phyloP scores from a whole-genome alignment of 53 echinoderm and acorn worm species.

The Luidia sarsii region DNA sequence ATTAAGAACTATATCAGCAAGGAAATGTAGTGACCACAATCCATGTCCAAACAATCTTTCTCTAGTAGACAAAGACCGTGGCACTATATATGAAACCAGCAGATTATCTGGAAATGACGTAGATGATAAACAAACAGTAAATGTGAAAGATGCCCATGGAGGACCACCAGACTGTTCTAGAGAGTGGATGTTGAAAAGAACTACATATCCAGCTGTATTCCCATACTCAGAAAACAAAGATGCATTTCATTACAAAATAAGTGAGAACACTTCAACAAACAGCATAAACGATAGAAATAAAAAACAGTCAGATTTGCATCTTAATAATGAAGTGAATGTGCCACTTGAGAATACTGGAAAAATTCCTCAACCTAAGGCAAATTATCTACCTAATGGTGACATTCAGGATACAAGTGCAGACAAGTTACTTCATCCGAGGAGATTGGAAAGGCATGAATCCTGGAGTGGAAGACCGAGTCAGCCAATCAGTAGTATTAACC shows the following conservation, averaged over 20 bases:
- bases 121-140: not conserved
- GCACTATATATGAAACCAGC: not conserved
- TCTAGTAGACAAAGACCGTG: not conserved
- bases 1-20: conserved; percentile 5
- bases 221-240: not conserved
- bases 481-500: too few relatives aligned
- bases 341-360: not conserved
- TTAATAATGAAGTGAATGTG: not conserved
- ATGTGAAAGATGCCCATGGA: not conserved
- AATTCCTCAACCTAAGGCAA: too few relatives aligned
- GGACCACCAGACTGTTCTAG: too few relatives aligned
- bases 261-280: not conserved
- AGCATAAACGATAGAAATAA: not conserved
- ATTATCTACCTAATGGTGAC: too few relatives aligned
- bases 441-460: conserved; percentile 43
- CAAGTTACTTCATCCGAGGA: not conserved
- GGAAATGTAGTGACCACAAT: not conserved
- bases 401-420: too few relatives aligned
- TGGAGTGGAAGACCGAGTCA: conserved; percentile 35
- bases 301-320: not conserved
- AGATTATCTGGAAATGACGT: not conserved
- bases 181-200: too few relatives aligned
- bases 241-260: not conserved
- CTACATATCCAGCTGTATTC: too few relatives aligned
- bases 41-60: not conserved